phyloP scores from a whole-genome alignment of 1,140 invertebrate genomes.

The Cryptotermes secundus region DNA sequence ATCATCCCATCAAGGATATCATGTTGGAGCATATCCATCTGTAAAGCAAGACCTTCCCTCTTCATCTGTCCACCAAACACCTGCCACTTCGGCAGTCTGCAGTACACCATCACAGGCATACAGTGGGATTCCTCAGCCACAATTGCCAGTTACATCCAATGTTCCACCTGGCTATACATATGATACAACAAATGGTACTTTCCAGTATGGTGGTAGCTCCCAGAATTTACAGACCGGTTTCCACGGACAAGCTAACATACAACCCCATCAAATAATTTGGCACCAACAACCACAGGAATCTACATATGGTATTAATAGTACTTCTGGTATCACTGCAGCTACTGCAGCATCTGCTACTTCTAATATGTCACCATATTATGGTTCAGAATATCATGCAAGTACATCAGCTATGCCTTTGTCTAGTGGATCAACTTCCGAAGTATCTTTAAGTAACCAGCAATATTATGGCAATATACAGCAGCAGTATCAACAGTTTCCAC shows the following conservation, averaged over 20 bases:
- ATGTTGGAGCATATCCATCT: background rate
- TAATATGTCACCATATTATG: background rate
- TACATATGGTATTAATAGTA: background rate
- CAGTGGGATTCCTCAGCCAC: background rate
- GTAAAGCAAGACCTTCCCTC: background rate
- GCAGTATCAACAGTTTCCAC: constrained; percentile 31
- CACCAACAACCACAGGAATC: background rate
- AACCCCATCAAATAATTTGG: background rate
- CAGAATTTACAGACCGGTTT: background rate
- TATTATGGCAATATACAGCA: background rate
- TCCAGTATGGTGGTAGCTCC: background rate
- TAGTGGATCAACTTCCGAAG: background rate
- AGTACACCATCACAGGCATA: background rate
- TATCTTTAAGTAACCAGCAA: background rate
- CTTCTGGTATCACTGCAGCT: background rate
- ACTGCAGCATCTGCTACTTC: background rate
- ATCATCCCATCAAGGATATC: background rate
- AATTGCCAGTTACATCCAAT: background rate
- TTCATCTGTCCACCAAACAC: background rate
- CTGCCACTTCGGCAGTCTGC: background rate
- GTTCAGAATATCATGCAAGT: background rate
- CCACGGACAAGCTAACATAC: background rate
- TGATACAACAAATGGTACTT: background rate
- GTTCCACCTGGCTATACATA: background rate
- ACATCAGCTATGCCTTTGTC: background rate